phyloP scores from a whole-genome alignment of 2,113 vertebrate genomes.

The Bettongia penicillata region DNA sequence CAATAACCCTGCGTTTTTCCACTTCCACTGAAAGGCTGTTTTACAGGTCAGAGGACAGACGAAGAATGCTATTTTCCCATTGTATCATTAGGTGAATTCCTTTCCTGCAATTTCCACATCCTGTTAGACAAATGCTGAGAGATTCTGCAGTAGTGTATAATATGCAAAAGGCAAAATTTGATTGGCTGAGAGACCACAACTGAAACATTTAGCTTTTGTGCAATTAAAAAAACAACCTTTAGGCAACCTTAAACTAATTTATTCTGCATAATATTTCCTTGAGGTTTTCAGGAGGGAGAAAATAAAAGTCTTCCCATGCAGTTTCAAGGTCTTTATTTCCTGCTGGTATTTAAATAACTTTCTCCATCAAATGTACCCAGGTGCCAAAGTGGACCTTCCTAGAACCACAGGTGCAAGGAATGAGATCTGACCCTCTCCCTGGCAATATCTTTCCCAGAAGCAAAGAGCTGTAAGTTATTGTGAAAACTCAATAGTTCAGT shows the following conservation, averaged over 20 bases:
- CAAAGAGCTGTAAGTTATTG: slow-evolving; percentile 62
- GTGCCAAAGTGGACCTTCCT: slow-evolving; percentile 41
- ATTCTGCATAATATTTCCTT: slow-evolving; percentile 60
- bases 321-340: slow-evolving; percentile 65
- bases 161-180: not conserved
- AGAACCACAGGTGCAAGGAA: slow-evolving; percentile 44
- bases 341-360: slow-evolving; percentile 51
- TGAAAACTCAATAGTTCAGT: slow-evolving; percentile 58
- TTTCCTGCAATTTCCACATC: slow-evolving; percentile 42
- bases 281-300: slow-evolving; percentile 29
- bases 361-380: slow-evolving; percentile 61
- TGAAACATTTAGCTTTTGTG: slow-evolving; percentile 56
- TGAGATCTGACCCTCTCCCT: slow-evolving; percentile 53
- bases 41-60: slow-evolving; percentile 23
- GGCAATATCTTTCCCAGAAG: slow-evolving; percentile 48
- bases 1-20: not conserved
- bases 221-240: slow-evolving; percentile 61
- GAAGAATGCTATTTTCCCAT: not conserved
- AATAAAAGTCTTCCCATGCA: slow-evolving; percentile 5
- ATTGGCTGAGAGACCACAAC: slow-evolving; percentile 41
- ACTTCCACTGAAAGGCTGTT: slow-evolving; percentile 6
- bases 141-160: not conserved
- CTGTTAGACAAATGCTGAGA: slow-evolving; percentile 4
- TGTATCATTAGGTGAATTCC: not conserved
- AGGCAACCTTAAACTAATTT: slow-evolving; percentile 47